Conservation (phyloP, 1,140 invertebrate genomes). For the Procambarus clarkii region DNA sequence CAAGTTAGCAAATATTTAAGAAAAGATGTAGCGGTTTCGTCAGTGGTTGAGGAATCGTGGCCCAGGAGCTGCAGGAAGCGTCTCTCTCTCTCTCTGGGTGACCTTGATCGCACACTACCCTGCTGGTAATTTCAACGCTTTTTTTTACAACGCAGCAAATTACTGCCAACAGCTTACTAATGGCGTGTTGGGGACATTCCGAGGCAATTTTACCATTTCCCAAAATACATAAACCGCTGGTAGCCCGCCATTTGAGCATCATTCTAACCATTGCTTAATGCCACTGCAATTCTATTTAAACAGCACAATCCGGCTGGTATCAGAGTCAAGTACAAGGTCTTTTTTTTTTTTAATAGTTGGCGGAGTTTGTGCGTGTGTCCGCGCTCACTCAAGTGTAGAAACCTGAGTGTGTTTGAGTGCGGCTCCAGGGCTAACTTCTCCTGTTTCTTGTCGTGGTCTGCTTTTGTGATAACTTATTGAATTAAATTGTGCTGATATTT, state of each 20-base stretch:
- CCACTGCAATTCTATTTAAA: neutral
- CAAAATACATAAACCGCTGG: neutral
- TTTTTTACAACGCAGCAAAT: neutral
- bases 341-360: neutral
- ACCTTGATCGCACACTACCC: no score
- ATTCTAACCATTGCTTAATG: neutral
- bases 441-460: no score
- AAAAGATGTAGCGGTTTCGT: no score
- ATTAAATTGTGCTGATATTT: neutral
- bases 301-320: neutral
- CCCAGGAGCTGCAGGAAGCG: no score
- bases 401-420: no score
- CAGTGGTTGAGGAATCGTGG: no score
- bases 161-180: neutral
- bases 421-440: no score
- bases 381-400: no score
- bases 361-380: no score
- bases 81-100: no score
- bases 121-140: neutral
- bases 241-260: neutral
- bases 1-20: no score
- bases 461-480: no score
- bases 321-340: neutral
- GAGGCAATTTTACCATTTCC: neutral
- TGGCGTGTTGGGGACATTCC: neutral